A percentile compares a stretch with the other conserved stretches of the same genome.
Evolutionary conservation across 1,140 invertebrate genomes (phyloP).

Genomic region (Mizuhopecten yessoensis): DNA sequence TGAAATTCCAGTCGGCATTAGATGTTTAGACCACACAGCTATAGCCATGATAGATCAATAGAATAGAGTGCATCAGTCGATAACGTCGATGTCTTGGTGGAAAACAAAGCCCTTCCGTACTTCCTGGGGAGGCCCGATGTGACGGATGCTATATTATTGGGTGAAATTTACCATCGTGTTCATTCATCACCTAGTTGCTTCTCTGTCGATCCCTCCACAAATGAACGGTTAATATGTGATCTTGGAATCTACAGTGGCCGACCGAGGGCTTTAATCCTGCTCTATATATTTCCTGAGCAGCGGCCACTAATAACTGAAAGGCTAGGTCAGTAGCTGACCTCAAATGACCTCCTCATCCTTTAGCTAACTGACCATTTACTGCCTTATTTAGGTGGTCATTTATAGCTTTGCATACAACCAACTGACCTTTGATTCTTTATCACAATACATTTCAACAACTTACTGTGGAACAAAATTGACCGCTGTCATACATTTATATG

Average conservation of each 20-base stretch:
- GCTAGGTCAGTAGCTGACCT: background rate
- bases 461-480: too few species aligned
- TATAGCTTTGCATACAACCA: background rate
- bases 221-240: constrained; percentile 3
- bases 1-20: constrained; percentile 20
- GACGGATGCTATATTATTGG: background rate
- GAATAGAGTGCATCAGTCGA: background rate
- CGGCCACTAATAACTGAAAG: background rate
- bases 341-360: background rate
- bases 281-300: background rate
- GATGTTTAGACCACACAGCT: background rate
- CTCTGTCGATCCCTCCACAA: background rate
- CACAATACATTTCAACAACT: too few species aligned
- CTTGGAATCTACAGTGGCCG: background rate
- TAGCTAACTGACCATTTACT: constrained; percentile 5
- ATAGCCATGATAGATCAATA: background rate
- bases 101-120: background rate
- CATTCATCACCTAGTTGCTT: constrained; percentile 16
- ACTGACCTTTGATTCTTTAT: background rate
- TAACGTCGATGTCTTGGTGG: background rate
- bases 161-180: background rate
- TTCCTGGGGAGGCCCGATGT: background rate
- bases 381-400: background rate
- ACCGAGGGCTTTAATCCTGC: background rate
- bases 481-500: too few species aligned